These are phyloP conservation scores for Phragmatobia fuliginosa DNA, from an alignment of 2,888 invertebrate species.

Conservation along the genomic window DNA sequence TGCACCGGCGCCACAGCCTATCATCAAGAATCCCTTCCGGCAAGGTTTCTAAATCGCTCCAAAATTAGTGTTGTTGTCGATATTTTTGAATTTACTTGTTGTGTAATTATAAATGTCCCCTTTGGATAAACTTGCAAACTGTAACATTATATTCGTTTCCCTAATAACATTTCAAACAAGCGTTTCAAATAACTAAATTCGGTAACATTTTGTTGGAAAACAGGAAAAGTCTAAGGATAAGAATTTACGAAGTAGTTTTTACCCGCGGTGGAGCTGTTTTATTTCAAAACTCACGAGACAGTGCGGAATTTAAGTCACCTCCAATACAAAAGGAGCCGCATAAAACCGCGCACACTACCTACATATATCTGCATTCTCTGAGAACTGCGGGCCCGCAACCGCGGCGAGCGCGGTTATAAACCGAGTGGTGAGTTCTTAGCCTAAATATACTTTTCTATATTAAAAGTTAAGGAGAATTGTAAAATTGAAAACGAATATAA, in stretches of 20 bases:
- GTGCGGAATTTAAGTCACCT: no score
- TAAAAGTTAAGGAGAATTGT: conserved; percentile 3
- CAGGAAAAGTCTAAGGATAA: not conserved
- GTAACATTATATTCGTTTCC: conserved; percentile 32
- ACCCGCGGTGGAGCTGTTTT: no score
- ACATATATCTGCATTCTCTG: no score
- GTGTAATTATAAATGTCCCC: conserved; percentile 84
- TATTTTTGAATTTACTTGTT: conserved; percentile 83
- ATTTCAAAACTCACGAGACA: no score
- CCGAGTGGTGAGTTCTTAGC: no score
- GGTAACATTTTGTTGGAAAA: not conserved
- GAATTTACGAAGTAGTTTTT: no score
- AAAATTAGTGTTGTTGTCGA: conserved; percentile 80
- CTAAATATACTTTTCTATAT: no score
- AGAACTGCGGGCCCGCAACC: no score
- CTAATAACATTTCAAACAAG: conserved; percentile 4
- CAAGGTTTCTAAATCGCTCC: conserved; percentile 89
- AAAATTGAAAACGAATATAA: conserved; percentile 26
- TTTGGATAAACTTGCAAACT: conserved; percentile 65
- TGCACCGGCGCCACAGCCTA: conserved; percentile 72
- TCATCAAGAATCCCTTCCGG: conserved; percentile 92
- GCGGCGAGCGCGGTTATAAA: no score
- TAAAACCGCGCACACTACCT: no score
- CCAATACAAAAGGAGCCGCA: no score
- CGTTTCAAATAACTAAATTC: not conserved